Conservation (phyloP, 1,140 invertebrate species). For the Odontomachus brunneus region DNA sequence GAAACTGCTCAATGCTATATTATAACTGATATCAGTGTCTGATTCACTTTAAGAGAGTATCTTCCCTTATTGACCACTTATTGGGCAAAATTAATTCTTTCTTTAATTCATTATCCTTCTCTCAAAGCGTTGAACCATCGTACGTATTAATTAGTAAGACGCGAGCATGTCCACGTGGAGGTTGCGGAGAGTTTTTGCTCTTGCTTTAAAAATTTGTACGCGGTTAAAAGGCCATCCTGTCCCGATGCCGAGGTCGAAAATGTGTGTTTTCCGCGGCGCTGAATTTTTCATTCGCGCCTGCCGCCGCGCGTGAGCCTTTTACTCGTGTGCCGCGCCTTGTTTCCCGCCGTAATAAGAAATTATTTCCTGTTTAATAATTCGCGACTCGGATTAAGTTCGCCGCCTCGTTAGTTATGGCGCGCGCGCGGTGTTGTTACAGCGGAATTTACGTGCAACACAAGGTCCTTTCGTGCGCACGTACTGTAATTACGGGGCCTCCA, state of each 20-base stretch:
- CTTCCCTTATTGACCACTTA: too few relatives aligned
- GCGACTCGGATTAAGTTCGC: slow-evolving; percentile 41
- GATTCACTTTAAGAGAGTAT: too few relatives aligned
- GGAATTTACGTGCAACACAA: slow-evolving; percentile 44
- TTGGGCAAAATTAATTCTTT: too few relatives aligned
- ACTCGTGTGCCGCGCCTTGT: neutral
- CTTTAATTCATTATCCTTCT: neutral
- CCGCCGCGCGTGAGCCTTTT: neutral
- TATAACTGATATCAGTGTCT: too few relatives aligned
- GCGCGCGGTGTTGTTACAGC: neutral
- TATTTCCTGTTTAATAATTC: slow-evolving; percentile 61
- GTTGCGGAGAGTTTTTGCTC: too few relatives aligned
- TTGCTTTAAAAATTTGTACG: neutral
- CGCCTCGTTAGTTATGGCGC: slow-evolving; percentile 40
- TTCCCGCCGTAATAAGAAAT: slow-evolving; percentile 51
- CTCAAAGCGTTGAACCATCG: too few relatives aligned
- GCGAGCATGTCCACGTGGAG: too few relatives aligned
- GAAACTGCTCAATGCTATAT: too few relatives aligned
- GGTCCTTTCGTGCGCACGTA: neutral
- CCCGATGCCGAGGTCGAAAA: neutral
- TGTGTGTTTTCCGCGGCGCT: slow-evolving; percentile 1
- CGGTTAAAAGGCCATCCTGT: neutral
- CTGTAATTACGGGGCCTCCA: slow-evolving; percentile 15
- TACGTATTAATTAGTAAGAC: too few relatives aligned
- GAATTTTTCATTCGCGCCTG: neutral